phyloP scores from a whole-genome alignment of 2,797 vertebrate genomes.

The Setipinna tenuifilis region DNA sequence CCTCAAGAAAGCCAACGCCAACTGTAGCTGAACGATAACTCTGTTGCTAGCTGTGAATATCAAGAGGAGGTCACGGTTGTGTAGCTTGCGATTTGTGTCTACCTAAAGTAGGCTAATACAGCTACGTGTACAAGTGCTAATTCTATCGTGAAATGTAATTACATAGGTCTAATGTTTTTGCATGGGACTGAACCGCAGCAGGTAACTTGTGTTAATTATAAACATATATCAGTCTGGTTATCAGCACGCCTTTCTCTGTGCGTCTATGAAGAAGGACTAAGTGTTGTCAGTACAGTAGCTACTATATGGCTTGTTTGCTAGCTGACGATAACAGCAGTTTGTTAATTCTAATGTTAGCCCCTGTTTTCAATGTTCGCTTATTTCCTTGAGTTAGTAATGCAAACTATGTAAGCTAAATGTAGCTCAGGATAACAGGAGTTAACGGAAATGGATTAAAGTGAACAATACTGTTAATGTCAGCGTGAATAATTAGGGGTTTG shows the following conservation, averaged over 20 bases:
- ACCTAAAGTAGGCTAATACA: neutral
- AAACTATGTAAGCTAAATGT: constrained; percentile 5
- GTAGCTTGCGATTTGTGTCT: neutral
- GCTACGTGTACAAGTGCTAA: neutral
- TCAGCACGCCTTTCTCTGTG: neutral
- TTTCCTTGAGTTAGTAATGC: neutral
- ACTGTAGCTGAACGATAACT: constrained; percentile 10
- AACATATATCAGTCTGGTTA: neutral
- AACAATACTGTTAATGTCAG: neutral
- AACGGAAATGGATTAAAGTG: neutral
- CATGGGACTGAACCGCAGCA: neutral
- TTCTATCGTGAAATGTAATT: neutral
- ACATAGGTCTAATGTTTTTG: neutral
- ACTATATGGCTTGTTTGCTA: neutral
- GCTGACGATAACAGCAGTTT: neutral
- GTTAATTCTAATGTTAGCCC: neutral
- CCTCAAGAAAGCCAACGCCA: neutral
- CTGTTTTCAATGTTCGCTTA: neutral
- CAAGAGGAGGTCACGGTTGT: neutral
- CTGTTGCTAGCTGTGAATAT: constrained; percentile 3
- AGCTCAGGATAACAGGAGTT: neutral
- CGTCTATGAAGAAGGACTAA: neutral
- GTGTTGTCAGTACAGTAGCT: neutral
- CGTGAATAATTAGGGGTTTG: neutral
- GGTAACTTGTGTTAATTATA: neutral